Base-by-base conservation (phyloP, 2,797 vertebrate species). In the Alca torda region DNA sequence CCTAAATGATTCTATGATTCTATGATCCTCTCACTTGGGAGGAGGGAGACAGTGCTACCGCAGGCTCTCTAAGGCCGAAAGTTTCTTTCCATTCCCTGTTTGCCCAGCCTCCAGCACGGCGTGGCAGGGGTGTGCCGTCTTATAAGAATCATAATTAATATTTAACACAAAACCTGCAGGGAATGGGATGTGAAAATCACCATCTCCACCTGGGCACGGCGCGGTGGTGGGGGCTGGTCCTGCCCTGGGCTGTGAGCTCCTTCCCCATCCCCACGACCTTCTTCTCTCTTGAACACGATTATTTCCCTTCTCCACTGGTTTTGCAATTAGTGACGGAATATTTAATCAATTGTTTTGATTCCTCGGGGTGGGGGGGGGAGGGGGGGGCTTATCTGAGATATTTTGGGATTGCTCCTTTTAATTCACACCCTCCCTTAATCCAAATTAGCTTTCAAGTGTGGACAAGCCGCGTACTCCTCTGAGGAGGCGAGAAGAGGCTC, bases 131-230 rank as follows among this genome's bases (percentile, higher is more conserved):
- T 51, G 82, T 39, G 46, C 24, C 6, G 0, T 11, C 16, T 57
- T 15, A 9, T 28, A 45, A 43, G 15, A 35, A 39, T 43, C 63
- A 30, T 43, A 59, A 63, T 69, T 77, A 73, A 76, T 67, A 57
- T 51, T 91, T 79, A 86, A 75, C 72, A 57, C 19, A 67, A 45
- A 85, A 88, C 20, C 65, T 69, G 70, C 16, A 9, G 79, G 54
- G 69, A 80, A 28, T 6, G 41, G 80, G 75, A 43, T 41, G 33
- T 65, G 72, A 35, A 60, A 93, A 41, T 7, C 31, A 39, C 43
- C 2, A 0, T 37, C 37, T 77, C 64, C 33, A 18, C 48, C 14
- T 3, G 37, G 87, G 33, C 70, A 41, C 30, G 26, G 51, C 0
- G 2, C 1, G 5, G 24, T 6, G 2, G 3, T 13, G 82, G 33